phyloP scores from a whole-genome alignment of 2,113 vertebrate species.

The Chlorocebus sabaeus region DNA sequence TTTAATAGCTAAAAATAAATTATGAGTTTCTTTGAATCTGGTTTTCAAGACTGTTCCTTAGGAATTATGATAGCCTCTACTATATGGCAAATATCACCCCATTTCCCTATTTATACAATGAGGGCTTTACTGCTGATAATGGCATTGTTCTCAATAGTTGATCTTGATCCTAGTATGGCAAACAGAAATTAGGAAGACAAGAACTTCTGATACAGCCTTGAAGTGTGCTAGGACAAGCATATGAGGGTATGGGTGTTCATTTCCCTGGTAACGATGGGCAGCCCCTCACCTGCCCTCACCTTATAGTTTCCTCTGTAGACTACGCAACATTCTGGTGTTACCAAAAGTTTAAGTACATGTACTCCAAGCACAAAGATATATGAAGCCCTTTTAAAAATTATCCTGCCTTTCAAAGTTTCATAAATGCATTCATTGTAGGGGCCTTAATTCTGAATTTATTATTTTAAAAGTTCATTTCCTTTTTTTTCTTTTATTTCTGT shows the following conservation, averaged over 20 bases:
- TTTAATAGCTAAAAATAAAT: constrained; percentile 52
- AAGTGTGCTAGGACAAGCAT: not conserved
- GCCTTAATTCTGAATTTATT: not conserved
- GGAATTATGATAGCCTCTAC: not conserved
- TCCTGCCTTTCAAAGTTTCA: not conserved
- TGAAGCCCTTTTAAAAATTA: not conserved
- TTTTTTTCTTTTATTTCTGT: not conserved
- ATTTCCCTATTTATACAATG: not conserved
- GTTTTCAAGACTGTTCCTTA: not conserved
- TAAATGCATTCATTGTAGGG: not conserved
- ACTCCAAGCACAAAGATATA: not conserved
- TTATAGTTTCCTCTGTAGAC: not conserved
- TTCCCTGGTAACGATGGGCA: not conserved
- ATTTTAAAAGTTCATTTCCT: not conserved
- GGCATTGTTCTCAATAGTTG: not conserved
- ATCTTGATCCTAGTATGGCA: not conserved
- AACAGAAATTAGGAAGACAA: not conserved
- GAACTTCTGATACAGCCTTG: not conserved
- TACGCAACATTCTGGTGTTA: not conserved
- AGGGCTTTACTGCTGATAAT: not conserved
- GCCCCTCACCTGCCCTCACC: too few relatives aligned
- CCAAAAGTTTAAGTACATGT: not conserved
- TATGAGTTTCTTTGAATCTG: constrained; percentile 12
- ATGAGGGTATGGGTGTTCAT: accelerated
- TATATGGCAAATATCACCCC: not conserved